These are phyloP conservation scores for Danaus chrysippus DNA, from an alignment of 2,888 invertebrate species.

Conservation along the genomic window DNA sequence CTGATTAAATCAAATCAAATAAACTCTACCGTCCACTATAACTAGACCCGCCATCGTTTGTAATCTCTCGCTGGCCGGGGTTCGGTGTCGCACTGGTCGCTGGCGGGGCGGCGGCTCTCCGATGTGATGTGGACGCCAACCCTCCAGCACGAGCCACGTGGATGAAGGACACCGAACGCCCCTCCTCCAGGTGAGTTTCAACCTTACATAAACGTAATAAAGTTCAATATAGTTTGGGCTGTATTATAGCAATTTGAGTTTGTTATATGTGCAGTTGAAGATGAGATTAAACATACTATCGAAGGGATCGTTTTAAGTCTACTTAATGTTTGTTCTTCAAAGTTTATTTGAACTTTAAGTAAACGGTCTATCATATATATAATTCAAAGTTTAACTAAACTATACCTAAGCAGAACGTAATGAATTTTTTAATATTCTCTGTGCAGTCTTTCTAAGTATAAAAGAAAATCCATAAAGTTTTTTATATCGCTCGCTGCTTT, in stretches of 20 bases:
- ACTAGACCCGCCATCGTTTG: constrained; percentile 93
- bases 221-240: constrained; percentile 1
- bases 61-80: constrained; percentile 94
- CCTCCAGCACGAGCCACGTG: constrained; percentile 91
- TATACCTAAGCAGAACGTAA: no score
- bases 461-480: neutral
- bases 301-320: no score
- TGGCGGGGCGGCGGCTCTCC: constrained; percentile 92
- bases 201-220: neutral
- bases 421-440: no score
- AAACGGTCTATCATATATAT: no score
- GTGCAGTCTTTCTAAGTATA: neutral
- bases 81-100: constrained; percentile 93
- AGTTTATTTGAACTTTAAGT: no score
- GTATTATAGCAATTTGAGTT: constrained; percentile 10
- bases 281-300: no score
- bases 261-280: neutral
- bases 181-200: constrained; percentile 70
- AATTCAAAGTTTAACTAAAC: no score
- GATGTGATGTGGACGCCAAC: constrained; percentile 96
- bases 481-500: neutral
- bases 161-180: constrained; percentile 80
- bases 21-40: neutral
- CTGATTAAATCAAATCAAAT: neutral
- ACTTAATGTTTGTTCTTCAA: no score